phyloP scores from a whole-genome alignment of 2,797 vertebrate species.

The Propithecus deckenii region DNA sequence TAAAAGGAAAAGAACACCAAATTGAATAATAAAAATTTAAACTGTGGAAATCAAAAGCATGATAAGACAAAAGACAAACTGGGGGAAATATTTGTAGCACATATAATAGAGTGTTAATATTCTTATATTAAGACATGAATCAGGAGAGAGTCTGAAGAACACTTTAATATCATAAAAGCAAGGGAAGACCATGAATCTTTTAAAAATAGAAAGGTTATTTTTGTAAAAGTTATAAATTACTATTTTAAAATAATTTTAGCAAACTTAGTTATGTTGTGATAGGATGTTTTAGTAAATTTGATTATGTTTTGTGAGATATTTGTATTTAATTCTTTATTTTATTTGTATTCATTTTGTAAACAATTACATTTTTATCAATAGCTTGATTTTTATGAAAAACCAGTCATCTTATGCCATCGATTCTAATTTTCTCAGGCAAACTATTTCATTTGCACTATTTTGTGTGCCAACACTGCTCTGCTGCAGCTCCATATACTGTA shows the following conservation, averaged over 20 bases:
- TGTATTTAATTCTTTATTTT: not conserved
- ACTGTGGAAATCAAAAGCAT: not conserved
- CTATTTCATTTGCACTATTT: not conserved
- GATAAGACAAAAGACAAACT: not conserved
- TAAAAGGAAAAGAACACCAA: not conserved
- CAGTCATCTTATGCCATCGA: not conserved
- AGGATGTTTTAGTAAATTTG: not conserved
- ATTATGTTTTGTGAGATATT: not conserved
- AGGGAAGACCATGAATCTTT: not conserved
- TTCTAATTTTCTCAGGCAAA: not conserved
- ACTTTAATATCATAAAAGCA: not conserved
- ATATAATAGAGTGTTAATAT: not conserved
- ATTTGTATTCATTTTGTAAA: not conserved
- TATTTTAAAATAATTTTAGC: slow-evolving; percentile 13
- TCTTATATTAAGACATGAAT: not conserved
- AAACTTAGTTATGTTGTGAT: not conserved
- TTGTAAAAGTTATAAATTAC: not conserved
- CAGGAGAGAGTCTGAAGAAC: not conserved
- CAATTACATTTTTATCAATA: not conserved
- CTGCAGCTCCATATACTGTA: not conserved
- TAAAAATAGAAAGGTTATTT: not conserved
- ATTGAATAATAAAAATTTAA: not conserved
- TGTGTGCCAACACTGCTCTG: not conserved
- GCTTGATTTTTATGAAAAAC: not conserved
- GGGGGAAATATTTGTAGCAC: not conserved